Conservation (phyloP, 2,888 invertebrate genomes). For the Pseudococcus viburni region DNA sequence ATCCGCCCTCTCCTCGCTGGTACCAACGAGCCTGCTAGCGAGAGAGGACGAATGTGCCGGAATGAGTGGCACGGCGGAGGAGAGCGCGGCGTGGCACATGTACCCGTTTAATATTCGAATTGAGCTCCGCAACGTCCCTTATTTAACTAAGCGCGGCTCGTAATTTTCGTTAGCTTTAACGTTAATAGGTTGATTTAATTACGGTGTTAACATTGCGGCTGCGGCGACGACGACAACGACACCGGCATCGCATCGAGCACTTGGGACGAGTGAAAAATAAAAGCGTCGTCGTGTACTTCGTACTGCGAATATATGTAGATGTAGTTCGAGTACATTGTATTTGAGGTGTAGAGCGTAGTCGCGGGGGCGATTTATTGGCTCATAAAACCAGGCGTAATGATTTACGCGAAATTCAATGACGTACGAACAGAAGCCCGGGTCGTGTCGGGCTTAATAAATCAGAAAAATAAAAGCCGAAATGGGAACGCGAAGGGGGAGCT, state of each 20-base stretch:
- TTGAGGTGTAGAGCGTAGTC: background rate
- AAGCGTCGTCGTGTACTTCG: background rate
- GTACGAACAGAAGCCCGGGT: background rate
- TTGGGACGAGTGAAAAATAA: background rate
- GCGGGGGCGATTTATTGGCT: constrained; percentile 17
- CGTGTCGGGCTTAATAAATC: constrained; percentile 27
- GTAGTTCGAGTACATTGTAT: background rate
- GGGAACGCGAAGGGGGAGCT: background rate
- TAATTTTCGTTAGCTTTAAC: constrained; percentile 54
- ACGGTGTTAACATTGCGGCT: constrained; percentile 38
- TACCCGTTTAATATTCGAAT: constrained; percentile 46
- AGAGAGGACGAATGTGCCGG: background rate
- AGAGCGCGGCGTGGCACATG: background rate
- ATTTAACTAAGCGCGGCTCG: constrained; percentile 37
- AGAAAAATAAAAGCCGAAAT: constrained; percentile 3
- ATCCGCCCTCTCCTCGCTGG: background rate
- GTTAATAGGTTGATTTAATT: constrained; percentile 56
- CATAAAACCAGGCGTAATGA: constrained; percentile 29
- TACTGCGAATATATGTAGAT: background rate
- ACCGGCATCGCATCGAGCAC: no score
- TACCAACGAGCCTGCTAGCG: background rate
- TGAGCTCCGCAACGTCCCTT: constrained; percentile 32
- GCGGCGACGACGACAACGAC: background rate
- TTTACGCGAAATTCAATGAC: constrained; percentile 46
- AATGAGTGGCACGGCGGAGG: background rate